These are phyloP conservation scores for Penaeus japonicus DNA, from an alignment of 1,140 invertebrate species.

Conservation along the genomic window DNA sequence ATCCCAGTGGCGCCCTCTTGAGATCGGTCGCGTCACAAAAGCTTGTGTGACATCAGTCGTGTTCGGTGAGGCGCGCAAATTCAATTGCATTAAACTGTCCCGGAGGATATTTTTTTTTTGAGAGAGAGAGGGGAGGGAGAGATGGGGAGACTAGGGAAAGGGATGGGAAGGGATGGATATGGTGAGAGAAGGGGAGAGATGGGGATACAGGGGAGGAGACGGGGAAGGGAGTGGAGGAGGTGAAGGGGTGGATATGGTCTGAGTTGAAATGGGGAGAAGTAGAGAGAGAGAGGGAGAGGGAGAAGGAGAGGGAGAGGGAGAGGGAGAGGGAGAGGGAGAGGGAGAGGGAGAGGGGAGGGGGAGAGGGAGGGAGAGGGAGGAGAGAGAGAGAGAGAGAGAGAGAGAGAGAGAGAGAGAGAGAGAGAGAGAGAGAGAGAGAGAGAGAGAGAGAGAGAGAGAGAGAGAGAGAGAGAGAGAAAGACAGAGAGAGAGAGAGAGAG, in stretches of 20 bases:
- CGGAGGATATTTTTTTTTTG: background rate
- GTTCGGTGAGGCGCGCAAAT: constrained; percentile 39
- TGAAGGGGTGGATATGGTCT: background rate
- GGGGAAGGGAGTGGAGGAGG: background rate
- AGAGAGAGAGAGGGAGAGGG: background rate
- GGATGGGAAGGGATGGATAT: background rate
- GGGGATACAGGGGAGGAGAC: background rate
- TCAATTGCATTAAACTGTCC: constrained; percentile 52
- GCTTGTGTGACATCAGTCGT: constrained; percentile 39
- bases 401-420: background rate
- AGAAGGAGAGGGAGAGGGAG: too few species aligned
- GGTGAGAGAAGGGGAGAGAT: background rate
- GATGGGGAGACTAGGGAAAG: background rate
- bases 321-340: background rate
- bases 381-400: background rate
- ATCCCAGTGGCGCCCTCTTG: background rate
- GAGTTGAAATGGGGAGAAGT: background rate
- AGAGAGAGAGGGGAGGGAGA: background rate
- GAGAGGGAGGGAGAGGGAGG: background rate
- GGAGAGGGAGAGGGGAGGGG: background rate
- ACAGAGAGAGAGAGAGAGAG: too few species aligned
- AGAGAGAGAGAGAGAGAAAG: too few species aligned
- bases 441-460: too few species aligned
- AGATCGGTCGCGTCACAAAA: constrained; percentile 45
- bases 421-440: too few species aligned